These are phyloP conservation scores for Gulo gulo DNA, from an alignment of 2,113 vertebrate species.

Conservation along the genomic window DNA sequence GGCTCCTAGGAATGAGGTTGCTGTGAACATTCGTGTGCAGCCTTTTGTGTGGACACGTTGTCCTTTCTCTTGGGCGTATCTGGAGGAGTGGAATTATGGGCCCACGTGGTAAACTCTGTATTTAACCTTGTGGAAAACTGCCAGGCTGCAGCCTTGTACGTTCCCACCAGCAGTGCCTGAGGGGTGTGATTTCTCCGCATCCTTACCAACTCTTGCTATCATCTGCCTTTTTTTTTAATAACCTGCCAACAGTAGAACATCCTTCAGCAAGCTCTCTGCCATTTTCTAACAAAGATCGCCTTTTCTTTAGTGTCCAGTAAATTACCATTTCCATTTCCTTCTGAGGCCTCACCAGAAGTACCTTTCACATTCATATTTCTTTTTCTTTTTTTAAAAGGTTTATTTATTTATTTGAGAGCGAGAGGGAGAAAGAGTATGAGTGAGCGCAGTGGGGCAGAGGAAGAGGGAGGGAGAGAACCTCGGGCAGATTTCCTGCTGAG, in stretches of 20 bases:
- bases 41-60: background rate
- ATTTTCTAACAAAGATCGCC: background rate
- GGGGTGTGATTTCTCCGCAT: background rate
- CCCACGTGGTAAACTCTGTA: background rate
- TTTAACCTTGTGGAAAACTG: background rate
- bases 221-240: background rate
- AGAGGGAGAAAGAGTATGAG: no score
- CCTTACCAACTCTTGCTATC: background rate
- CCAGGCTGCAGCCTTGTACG: background rate
- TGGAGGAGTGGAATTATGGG: background rate
- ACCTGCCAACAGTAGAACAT: no score
- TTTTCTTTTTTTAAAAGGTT: no score
- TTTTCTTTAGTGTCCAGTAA: background rate
- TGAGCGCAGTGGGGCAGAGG: no score
- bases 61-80: background rate
- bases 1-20: background rate
- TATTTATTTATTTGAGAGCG: no score
- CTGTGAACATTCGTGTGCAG: background rate
- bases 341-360: background rate
- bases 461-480: no score
- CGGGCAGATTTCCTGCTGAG: no score
- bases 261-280: background rate
- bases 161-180: background rate
- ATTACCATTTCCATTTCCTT: background rate
- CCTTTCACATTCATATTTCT: no score